These are phyloP conservation scores for Siderastrea radians DNA, from an alignment of 92 coral and sea anemone species.

Conservation along the genomic window DNA sequence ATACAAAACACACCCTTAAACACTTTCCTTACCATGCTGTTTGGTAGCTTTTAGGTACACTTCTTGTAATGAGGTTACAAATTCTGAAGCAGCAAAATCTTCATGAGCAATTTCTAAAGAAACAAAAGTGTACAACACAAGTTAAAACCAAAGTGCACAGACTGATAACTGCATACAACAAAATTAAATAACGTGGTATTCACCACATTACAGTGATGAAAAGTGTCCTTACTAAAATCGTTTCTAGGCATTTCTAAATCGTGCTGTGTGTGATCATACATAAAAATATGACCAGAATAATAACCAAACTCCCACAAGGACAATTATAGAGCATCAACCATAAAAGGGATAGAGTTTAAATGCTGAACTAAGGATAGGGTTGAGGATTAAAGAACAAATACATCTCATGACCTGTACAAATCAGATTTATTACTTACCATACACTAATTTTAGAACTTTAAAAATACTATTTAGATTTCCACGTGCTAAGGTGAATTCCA, in stretches of 20 bases:
- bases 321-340: too few relatives aligned
- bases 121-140: background rate
- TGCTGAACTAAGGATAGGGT: background rate
- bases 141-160: too few relatives aligned
- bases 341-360: background rate
- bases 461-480: slow-evolving; percentile 97
- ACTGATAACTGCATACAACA: too few relatives aligned
- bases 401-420: background rate
- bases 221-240: too few relatives aligned
- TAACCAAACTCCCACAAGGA: too few relatives aligned
- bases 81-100: slow-evolving; percentile 82
- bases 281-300: too few relatives aligned
- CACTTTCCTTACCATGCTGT: slow-evolving; percentile 76
- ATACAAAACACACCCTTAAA: background rate
- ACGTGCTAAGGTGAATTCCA: slow-evolving; percentile 94
- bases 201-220: too few relatives aligned
- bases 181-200: too few relatives aligned
- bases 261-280: too few relatives aligned
- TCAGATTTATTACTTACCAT: slow-evolving; percentile 75
- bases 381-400: background rate
- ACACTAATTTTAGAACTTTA: slow-evolving; percentile 89
- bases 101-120: slow-evolving; percentile 79
- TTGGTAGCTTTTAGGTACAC: slow-evolving; percentile 90
- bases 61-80: slow-evolving; percentile 84
- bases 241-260: too few relatives aligned